These are phyloP conservation scores for Drosophila lutescens DNA, from an alignment of 2,888 invertebrate species.

Conservation along the genomic window DNA sequence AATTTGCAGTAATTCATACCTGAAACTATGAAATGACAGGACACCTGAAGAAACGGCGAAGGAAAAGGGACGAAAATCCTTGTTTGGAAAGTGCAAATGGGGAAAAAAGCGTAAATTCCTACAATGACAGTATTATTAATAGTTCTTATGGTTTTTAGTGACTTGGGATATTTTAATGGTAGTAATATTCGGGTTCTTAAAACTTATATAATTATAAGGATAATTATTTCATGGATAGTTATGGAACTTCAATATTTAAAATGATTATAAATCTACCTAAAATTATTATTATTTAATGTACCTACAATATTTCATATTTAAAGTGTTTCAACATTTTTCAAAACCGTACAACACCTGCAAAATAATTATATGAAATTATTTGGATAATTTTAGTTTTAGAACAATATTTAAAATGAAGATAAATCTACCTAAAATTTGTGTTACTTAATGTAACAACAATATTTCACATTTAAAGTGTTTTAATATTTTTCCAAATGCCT, in stretches of 20 bases:
- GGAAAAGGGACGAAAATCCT: neutral
- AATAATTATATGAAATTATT: no score
- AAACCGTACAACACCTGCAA: no score
- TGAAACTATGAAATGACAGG: conserved; percentile 34
- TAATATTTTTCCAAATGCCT: neutral
- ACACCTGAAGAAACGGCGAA: conserved; percentile 4
- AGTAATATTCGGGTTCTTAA: neutral
- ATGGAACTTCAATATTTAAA: no score
- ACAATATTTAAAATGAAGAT: no score
- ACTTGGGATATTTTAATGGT: neutral
- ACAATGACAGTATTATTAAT: conserved; percentile 18
- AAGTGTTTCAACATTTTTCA: neutral
- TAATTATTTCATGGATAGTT: no score
- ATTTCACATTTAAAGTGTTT: neutral
- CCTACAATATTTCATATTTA: neutral
- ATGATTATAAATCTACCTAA: no score
- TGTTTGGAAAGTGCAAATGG: neutral
- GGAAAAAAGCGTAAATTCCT: neutral
- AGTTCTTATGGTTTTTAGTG: neutral
- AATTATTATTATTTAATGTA: no score
- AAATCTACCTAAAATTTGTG: no score
- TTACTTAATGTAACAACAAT: no score
- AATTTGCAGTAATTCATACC: conserved; percentile 42
- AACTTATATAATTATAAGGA: no score
- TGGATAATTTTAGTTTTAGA: no score